Evolutionary conservation across 2,888 invertebrate genomes (phyloP), one percentile per base, ranked within the genome.

Genomic region (Caenorhabditis sp.): DNA sequence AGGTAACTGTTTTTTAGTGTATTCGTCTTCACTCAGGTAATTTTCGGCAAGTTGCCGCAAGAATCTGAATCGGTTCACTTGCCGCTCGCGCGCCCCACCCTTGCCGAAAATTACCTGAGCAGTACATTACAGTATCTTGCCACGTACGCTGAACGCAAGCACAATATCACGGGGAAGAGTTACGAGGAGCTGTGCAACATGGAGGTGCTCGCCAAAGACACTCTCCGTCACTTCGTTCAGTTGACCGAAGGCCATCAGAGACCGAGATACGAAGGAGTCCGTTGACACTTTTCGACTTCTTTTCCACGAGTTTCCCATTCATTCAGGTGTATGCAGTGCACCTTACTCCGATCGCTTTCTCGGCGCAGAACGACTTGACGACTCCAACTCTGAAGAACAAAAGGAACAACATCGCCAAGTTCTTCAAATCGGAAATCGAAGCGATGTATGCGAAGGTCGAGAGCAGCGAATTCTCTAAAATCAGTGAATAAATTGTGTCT

Each of bases 381-480:
- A 77, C 76, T 6, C 76, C 76, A n/a, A 77, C 76, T n/a, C 17
- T 65, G 65, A 77, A 77, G 52, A 77, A 65, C 45, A 68, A 68
- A 32, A 45, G 76, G 37, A 52, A 55, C 11, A 37, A 58, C 2
- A 24, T 78, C 15, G 68, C 73, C 8, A 32, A 63, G 20, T 52
- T 52, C 32, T 73, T 58, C 43, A 63, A 52, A 20, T 9, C 41
- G 32, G 59, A 73, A 9, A 73, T 78, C 32, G 70, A 62, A 6
- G 58, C 13, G 0, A 74, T 78, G 73, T 78, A 65, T 27, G 41
- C 55, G 46, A 62, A 63, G 37, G n/a, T 74, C 17, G 74, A 74
- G 17, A 13, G 30, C 11, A 50, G 39, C 39, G 68, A 74, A 43
- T 39, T 61, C 35, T 41, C 27, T 5, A 26, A 35, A 26, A 24